phyloP scores from a whole-genome alignment of 2,888 invertebrate genomes.

The Diarsia dahlii region DNA sequence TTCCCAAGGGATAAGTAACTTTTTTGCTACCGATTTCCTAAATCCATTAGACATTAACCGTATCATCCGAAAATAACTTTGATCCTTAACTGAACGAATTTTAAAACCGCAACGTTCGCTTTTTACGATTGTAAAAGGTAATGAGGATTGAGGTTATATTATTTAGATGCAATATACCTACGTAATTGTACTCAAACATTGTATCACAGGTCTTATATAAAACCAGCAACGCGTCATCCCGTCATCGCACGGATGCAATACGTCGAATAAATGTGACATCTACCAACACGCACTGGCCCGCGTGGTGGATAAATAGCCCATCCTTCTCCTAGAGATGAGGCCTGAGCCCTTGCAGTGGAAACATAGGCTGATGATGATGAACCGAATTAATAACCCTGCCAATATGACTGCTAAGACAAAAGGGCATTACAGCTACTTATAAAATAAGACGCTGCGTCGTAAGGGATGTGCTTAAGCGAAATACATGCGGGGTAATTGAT shows the following conservation, averaged over 20 bases:
- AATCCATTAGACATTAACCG: background rate
- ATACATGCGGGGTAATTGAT: constrained; percentile 71
- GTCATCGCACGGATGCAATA: too few relatives aligned
- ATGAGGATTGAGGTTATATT: background rate
- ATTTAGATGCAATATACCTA: background rate
- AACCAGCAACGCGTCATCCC: too few relatives aligned
- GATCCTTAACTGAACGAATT: background rate
- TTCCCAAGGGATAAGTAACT: background rate
- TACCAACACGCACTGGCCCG: too few relatives aligned
- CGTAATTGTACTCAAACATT: too few relatives aligned
- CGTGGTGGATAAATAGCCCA: too few relatives aligned
- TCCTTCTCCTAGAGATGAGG: too few relatives aligned
- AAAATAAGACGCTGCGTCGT: constrained; percentile 42
- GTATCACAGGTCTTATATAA: background rate
- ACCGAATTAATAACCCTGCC: background rate
- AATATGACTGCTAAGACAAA: constrained; percentile 8
- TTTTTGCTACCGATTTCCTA: background rate
- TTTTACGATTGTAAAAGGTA: background rate
- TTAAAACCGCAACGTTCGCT: background rate
- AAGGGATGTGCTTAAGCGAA: constrained; percentile 64
- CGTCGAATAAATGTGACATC: too few relatives aligned
- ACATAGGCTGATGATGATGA: too few relatives aligned
- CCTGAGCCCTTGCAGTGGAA: too few relatives aligned
- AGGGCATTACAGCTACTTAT: constrained; percentile 37
- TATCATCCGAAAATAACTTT: background rate